A percentile compares a stretch with the other conserved stretches of the same genome.
Conservation (phyloP, 2,113 vertebrate genomes). For the Poeciliopsis occidentalis region DNA sequence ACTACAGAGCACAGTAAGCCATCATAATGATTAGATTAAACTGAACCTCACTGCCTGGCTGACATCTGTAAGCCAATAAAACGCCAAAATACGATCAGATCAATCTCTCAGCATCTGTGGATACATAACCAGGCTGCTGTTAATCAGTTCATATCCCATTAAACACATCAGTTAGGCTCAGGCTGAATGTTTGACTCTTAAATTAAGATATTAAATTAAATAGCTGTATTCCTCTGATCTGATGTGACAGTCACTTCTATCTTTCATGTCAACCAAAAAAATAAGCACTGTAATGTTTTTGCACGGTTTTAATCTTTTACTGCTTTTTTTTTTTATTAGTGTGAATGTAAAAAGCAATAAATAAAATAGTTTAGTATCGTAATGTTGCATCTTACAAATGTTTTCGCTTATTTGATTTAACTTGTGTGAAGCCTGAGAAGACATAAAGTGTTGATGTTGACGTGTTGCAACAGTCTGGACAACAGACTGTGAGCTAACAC, state of each 20-base stretch:
- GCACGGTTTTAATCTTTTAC: background rate
- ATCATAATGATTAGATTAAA: constrained; percentile 14
- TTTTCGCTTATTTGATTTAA: background rate
- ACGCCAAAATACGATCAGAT: background rate
- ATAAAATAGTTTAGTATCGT: background rate
- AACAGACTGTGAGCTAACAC: no score
- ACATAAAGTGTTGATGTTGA: background rate
- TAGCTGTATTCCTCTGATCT: background rate
- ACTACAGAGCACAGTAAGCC: background rate
- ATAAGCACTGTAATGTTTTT: background rate
- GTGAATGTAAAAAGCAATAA: background rate
- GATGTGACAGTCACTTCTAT: background rate
- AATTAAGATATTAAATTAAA: background rate
- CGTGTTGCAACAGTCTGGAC: no score
- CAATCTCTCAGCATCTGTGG: background rate
- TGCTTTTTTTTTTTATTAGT: background rate
- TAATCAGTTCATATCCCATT: background rate
- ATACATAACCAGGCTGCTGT: background rate
- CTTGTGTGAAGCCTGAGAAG: background rate
- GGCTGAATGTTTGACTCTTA: background rate
- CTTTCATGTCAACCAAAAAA: background rate
- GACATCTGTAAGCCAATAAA: constrained; percentile 2
- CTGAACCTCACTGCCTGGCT: background rate
- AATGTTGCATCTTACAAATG: no score
- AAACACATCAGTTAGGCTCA: background rate